Evolutionary conservation across 2,888 invertebrate genomes (phyloP), one percentile per base, ranked within the genome.

Genomic region (Slavum lentiscoides): DNA sequence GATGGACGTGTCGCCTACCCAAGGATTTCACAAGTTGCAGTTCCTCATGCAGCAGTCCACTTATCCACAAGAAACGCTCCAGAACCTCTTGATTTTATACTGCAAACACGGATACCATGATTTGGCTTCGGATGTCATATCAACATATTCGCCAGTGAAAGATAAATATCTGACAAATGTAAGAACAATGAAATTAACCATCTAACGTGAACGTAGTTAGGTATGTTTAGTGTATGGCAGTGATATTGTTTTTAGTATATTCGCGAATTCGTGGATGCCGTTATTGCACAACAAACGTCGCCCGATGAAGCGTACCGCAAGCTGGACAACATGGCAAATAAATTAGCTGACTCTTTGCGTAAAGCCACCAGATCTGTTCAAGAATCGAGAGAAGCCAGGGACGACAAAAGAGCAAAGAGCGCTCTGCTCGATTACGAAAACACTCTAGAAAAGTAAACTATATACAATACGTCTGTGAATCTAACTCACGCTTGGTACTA

Each of bases 31-130:
- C 85, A 95, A 96, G 85, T 87, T 96, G 73, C 95, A 95, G 86
- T 99, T 98, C 87, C 89, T 99, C 30, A 88, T 99, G 43, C 95
- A 97, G 85, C 95, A 98, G 86, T 96, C 96, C 85, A 95, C 96
- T 4, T 98, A 98, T 86, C 99, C 99, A 6, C 94, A 95, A 19
- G 98, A 99, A 89, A 98, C 98, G 0, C 98, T 99, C 86, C 94
- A 96, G 1, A 99, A 99, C 87, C 89, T 99, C 30, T 88, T 99
- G 66, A 88, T 99, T 6, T 88, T 98, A 1, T 99, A 98, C 86
- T 96, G 98, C 86, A 97, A 97, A 86, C 96, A 97, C 87, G 98
- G 98, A 87, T 96, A 97, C 86, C 98, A 94, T 86, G 98, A 99
- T 86, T 88, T 98, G 82, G 98, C 98, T 15, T 99, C 99, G 0